These are phyloP conservation scores for Martes flavigula DNA, from an alignment of 2,797 vertebrate species.

Conservation along the genomic window DNA sequence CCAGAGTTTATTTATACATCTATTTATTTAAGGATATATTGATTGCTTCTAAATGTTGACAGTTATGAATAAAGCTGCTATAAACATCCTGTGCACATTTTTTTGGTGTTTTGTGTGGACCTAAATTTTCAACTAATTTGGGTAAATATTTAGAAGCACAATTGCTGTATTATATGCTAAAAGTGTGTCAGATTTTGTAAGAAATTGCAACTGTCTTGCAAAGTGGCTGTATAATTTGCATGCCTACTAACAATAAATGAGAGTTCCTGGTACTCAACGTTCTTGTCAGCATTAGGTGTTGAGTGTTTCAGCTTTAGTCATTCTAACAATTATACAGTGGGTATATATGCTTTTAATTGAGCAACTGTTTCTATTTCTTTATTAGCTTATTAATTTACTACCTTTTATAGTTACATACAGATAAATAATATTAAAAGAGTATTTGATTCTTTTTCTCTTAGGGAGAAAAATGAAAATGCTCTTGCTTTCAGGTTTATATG, in stretches of 20 bases:
- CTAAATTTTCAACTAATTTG: neutral
- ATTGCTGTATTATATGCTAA: neutral
- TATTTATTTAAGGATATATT: neutral
- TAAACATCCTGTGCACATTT: neutral
- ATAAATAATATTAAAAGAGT: neutral
- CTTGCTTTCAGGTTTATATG: neutral
- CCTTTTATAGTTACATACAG: neutral
- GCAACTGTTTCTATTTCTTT: neutral
- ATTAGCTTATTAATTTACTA: neutral
- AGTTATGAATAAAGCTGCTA: neutral
- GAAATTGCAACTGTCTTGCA: neutral
- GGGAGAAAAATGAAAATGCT: neutral
- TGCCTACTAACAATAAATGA: neutral
- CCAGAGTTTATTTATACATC: neutral
- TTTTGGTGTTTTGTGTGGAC: neutral
- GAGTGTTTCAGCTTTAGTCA: neutral
- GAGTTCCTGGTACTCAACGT: neutral
- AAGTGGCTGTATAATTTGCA: neutral
- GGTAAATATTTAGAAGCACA: neutral
- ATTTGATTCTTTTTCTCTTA: neutral
- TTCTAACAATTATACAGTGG: neutral
- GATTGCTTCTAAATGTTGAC: neutral
- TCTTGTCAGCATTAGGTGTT: neutral
- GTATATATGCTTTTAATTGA: neutral
- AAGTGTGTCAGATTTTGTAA: neutral